Evolutionary conservation across 2,797 vertebrate species (phyloP).

Genomic region (Emydoidea blandingii): DNA sequence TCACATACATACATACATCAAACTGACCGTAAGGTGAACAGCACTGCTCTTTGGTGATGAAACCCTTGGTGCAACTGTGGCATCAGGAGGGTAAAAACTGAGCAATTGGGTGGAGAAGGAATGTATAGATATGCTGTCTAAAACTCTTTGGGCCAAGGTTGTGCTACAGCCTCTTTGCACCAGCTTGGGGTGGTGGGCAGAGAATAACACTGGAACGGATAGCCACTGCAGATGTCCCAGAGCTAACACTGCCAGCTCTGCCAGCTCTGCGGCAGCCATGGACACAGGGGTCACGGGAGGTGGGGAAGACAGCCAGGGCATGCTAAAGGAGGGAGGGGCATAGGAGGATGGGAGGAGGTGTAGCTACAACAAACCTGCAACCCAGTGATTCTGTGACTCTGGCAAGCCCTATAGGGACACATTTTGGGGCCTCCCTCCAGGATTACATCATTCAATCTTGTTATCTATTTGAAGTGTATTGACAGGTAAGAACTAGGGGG

Average conservation of each 20-base stretch:
- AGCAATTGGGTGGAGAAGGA: background rate
- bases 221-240: background rate
- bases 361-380: too few species aligned
- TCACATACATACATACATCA: background rate
- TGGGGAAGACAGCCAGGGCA: background rate
- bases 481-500: background rate
- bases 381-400: background rate
- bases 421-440: too few species aligned
- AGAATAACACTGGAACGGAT: background rate
- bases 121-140: background rate
- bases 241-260: background rate
- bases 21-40: background rate
- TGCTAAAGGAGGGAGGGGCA: background rate
- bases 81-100: background rate
- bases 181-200: too few species aligned
- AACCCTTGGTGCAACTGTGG: background rate
- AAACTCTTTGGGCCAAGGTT: background rate
- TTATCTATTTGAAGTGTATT: background rate
- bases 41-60: background rate
- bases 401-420: background rate
- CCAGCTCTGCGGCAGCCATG: background rate
- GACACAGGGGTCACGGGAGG: background rate
- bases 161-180: too few species aligned
- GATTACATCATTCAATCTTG: background rate
- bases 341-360: background rate